Base-by-base conservation (phyloP, 2,113 vertebrate genomes). In the Phaetusa simplex region DNA sequence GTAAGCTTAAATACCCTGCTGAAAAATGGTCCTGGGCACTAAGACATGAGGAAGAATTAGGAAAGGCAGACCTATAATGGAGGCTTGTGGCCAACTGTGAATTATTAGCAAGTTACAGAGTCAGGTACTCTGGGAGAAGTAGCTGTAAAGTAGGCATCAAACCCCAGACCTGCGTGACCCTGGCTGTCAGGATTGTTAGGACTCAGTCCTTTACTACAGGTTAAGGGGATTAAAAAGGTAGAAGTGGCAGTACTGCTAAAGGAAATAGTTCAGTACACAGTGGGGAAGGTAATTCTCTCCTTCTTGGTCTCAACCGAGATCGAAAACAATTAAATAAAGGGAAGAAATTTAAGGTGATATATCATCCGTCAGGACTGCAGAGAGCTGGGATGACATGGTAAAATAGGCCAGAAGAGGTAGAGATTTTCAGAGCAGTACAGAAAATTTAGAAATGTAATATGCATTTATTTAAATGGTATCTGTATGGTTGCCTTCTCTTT, bases 191-290 rank as follows among this genome's bases (percentile, higher is more conserved):
- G 29, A 90, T 70, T 9, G 1, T 69, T 93, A 93, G 36, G 32
- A 89, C 38, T 89, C 56, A 65, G 58, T 87, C 66, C 49, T 80
- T 87, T 77, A 42, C 45, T 82, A 21, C 40, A 79, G 66, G 77
- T 91, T 94, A 82, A 93, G 84, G 73, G 43, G 69, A 87, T 91
- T 95, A 50, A 87, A 96, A 91, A 85, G 27, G 67, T 83, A 67
- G 43, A 85, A 86, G 66, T 5, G 8, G 59, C 45, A 86, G 43
- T 82, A 55, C 42, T 62, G 9, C 62, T 69, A 61, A 42, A 93
- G 62, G 53, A 87, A 85, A 85, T 90, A 80, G 78, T 91, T 95
- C 66, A 59, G 58, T 64, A 47, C 1, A 0, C 38, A 66, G 50
- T 43, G 21, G 65, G 64, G 87, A 96, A 72, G 70, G 40, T 65